Evolutionary conservation across 1,140 invertebrate species (phyloP), one percentile per base, ranked within the genome.

Genomic region (Telenomus remus): DNA sequence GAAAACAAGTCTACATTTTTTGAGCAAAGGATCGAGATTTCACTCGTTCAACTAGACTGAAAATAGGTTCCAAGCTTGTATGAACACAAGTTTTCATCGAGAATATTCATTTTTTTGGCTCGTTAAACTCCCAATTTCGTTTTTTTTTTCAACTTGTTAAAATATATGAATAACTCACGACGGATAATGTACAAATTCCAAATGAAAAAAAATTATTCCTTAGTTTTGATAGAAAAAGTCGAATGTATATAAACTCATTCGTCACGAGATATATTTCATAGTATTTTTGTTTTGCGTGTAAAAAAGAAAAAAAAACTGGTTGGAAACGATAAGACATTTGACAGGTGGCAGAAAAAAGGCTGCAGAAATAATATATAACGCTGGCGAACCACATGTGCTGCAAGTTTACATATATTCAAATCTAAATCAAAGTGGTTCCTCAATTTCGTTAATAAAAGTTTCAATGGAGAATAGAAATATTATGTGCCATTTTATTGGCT

Each of bases 1-100:
- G 64, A 68, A 68, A 69, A 69, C 55, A 69, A 33, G 55, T 69
- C 50, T 43, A 61, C 60, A 61, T 61, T 27, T 27, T 27, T 27
- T 6, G 19, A 6, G 37, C 44, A 56, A 49, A 33, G 16, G 47
- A 4, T 0, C n/a, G 15, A 56, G 42, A 43, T 15, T 15, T 70
- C 60, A 60, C 66, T 44, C 56, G 61, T 70, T 57, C 12, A 55
- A 50, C 49, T 33, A 16, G 54, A 61, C 19, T 61, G 51, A 61
- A 69, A 69, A 12, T 5, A 60, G 8, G 37, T 69, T 59, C 43
- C 34, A 44, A 37, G 44, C 16, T 16, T 10, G 19, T 16, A 51
- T 39, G 4, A 5, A 39, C 37, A 39, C 37, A 39, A 39, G n/a
- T n/a, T 27, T 27, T 27, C 19, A 27, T 27, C 6, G 19, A 6